A percentile compares a stretch with the other conserved stretches of the same genome.
Evolutionary conservation across 2,113 vertebrate genomes (phyloP).

Genomic region (Leptobrachium leishanense): DNA sequence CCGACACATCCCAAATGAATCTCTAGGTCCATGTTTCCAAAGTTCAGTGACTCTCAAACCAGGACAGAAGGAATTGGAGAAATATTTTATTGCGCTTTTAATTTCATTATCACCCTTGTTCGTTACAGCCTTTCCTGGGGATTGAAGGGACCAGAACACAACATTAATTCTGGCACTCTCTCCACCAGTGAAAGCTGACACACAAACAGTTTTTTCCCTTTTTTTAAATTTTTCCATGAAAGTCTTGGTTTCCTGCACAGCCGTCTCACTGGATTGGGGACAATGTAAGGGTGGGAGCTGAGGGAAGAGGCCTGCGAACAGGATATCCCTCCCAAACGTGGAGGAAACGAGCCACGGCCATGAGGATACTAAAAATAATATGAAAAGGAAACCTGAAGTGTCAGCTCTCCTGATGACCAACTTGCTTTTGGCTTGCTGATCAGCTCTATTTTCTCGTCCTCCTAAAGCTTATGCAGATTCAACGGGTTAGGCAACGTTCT

Average conservation of each 20-base stretch:
- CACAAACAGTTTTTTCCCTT: background rate
- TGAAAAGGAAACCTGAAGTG: slow-evolving; percentile 21
- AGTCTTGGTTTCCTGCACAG: slow-evolving; percentile 34
- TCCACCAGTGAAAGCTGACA: slow-evolving; percentile 14
- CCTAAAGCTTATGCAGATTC: background rate
- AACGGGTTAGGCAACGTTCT: background rate
- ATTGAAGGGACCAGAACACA: background rate
- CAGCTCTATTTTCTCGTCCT: background rate
- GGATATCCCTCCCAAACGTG: slow-evolving; percentile 31
- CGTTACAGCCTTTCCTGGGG: too few species aligned
- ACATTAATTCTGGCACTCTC: background rate
- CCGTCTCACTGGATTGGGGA: slow-evolving; percentile 18
- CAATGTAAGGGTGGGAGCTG: slow-evolving; percentile 21
- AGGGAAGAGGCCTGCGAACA: slow-evolving; percentile 37
- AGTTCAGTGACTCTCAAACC: too few species aligned
- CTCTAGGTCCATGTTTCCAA: too few species aligned
- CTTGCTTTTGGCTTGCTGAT: background rate
- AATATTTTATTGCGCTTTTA: too few species aligned
- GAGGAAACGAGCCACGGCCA: slow-evolving; percentile 27
- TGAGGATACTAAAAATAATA: slow-evolving; percentile 40
- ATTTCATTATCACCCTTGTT: too few species aligned
- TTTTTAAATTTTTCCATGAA: slow-evolving; percentile 16
- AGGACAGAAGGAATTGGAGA: too few species aligned
- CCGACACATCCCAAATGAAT: too few species aligned
- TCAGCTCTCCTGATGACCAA: slow-evolving; percentile 21